Conservation (phyloP, 2,888 invertebrate species). For the Barypeithes pellucidus region DNA sequence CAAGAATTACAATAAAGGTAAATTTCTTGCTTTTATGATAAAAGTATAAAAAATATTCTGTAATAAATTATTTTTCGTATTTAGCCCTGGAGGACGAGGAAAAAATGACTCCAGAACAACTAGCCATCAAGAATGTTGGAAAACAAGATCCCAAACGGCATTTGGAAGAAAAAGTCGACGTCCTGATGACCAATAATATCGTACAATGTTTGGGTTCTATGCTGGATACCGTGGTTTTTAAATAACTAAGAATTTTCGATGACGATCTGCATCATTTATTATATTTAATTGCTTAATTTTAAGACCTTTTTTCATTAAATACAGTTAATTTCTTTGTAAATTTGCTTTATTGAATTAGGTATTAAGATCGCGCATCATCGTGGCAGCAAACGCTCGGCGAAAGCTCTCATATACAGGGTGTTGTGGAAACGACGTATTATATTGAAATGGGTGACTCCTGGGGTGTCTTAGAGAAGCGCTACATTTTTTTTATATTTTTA, state of each 20-base stretch:
- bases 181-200: constrained; percentile 97
- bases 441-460: too few species aligned
- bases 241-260: constrained; percentile 71
- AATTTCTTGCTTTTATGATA: not conserved
- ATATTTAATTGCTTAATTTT: constrained; percentile 15
- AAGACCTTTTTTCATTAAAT: constrained; percentile 16
- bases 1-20: constrained; percentile 86
- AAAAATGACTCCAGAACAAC: constrained; percentile 98
- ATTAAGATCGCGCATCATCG: too few species aligned
- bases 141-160: constrained; percentile 99
- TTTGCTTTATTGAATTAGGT: too few species aligned
- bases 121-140: constrained; percentile 99
- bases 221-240: constrained; percentile 94
- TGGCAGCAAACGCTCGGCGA: too few species aligned
- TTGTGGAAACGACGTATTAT: too few species aligned
- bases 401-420: too few species aligned
- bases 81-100: constrained; percentile 96
- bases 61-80: not conserved
- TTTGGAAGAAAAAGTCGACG: constrained; percentile 98
- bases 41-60: too few species aligned
- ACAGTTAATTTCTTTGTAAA: constrained; percentile 5
- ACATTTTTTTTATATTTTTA: too few species aligned
- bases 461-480: too few species aligned
- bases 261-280: constrained; percentile 8
- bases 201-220: constrained; percentile 98